These are phyloP conservation scores for Caligus rogercresseyi DNA, from an alignment of 1,140 invertebrate species.

Conservation along the genomic window DNA sequence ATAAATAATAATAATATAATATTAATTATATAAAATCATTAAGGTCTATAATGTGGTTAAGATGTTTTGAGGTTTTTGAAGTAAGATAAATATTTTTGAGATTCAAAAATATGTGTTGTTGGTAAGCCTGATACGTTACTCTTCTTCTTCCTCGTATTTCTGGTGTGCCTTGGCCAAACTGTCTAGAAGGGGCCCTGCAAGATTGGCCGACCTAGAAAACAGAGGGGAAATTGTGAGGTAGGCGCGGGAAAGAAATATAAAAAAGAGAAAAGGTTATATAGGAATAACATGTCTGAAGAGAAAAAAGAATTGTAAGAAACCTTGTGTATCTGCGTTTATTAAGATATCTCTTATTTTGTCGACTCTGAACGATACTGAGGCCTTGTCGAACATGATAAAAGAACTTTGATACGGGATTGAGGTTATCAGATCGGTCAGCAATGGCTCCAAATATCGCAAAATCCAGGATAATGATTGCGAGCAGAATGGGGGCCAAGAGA, in stretches of 20 bases:
- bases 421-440: conserved; percentile 5
- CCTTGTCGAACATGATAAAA: conserved; percentile 7
- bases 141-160: conserved; percentile 17
- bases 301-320: too few relatives aligned
- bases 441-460: conserved; percentile 18
- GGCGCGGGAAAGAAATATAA: too few relatives aligned
- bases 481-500: neutral
- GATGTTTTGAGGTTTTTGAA: neutral
- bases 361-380: neutral
- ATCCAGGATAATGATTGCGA: conserved; percentile 4
- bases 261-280: too few relatives aligned
- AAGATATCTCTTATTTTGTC: neutral
- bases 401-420: conserved; percentile 16
- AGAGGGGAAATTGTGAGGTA: neutral
- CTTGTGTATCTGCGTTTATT: neutral
- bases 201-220: conserved; percentile 8
- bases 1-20: neutral
- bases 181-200: conserved; percentile 11
- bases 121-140: conserved; percentile 5
- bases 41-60: neutral
- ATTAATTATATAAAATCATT: neutral
- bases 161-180: conserved; percentile 2
- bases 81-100: neutral
- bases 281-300: too few relatives aligned
- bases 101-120: neutral